Conservation (phyloP, 2,888 invertebrate genomes). For the Ectemnius cavifrons region DNA sequence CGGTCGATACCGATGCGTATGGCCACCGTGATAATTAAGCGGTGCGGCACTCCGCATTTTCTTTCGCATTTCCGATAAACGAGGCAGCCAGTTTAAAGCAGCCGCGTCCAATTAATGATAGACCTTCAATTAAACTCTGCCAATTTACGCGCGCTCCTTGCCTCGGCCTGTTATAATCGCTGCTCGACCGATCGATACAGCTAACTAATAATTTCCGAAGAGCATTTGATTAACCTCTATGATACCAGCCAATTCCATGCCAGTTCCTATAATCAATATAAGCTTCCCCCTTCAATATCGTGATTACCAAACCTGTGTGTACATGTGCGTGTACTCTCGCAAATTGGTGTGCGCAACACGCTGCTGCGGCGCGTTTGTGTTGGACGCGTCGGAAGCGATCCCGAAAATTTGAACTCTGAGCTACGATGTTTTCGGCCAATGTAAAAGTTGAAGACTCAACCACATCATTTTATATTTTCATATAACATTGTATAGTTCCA, state of each 20-base stretch:
- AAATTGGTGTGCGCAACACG: too few relatives aligned
- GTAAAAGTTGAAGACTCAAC: too few relatives aligned
- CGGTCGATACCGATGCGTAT: background rate
- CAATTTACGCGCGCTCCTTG: conserved; percentile 6
- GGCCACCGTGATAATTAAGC: background rate
- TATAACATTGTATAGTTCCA: too few relatives aligned
- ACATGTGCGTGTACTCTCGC: too few relatives aligned
- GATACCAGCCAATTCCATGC: background rate
- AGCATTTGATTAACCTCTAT: conserved; percentile 3
- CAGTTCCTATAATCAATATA: too few relatives aligned
- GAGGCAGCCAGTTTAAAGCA: background rate
- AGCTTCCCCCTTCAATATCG: too few relatives aligned
- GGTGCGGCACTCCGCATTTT: background rate
- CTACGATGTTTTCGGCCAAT: too few relatives aligned
- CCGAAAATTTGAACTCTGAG: too few relatives aligned
- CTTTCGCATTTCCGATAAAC: conserved; percentile 1
- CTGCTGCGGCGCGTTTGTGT: too few relatives aligned
- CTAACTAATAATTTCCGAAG: conserved; percentile 1
- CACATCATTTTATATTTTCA: too few relatives aligned
- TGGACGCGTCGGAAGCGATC: too few relatives aligned
- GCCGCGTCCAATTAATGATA: conserved; percentile 8
- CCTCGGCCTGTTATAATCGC: background rate
- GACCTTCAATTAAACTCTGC: conserved; percentile 2
- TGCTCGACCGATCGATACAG: background rate
- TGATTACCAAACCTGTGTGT: too few relatives aligned